Evolutionary conservation across 2,797 vertebrate genomes (phyloP).

Genomic region (Schizopygopsis pylzovi): DNA sequence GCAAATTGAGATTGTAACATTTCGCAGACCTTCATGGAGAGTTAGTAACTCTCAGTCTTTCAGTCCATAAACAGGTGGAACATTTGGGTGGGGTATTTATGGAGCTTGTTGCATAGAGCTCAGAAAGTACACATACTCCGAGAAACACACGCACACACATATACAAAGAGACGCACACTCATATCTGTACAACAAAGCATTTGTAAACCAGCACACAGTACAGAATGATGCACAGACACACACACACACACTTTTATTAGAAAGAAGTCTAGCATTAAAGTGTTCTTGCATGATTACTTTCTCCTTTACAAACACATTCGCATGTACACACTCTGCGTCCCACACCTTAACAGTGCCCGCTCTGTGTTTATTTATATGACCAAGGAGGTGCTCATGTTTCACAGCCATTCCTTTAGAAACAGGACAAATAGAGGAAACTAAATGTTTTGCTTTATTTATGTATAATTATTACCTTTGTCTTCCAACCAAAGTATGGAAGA

Average conservation of each 20-base stretch:
- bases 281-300: neutral
- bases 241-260: neutral
- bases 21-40: constrained; percentile 16
- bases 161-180: neutral
- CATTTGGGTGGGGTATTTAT: constrained; percentile 61
- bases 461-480: neutral
- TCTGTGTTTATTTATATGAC: constrained; percentile 53
- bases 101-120: constrained; percentile 58
- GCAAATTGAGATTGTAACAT: constrained; percentile 21
- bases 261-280: constrained; percentile 11
- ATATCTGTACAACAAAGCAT: neutral
- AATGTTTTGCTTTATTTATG: neutral
- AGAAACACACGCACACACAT: constrained; percentile 18
- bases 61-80: constrained; percentile 59
- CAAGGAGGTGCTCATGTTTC: constrained; percentile 38
- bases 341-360: constrained; percentile 34
- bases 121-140: neutral
- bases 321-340: constrained; percentile 23
- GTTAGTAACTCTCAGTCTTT: constrained; percentile 35
- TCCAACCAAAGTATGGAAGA: neutral
- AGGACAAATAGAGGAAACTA: constrained; percentile 32
- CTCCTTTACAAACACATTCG: neutral
- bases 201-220: constrained; percentile 13
- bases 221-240: constrained; percentile 14
- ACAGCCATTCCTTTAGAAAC: constrained; percentile 49